Evolutionary conservation across 2,888 invertebrate species (phyloP).

Genomic region (Drosophila melanosoma): DNA sequence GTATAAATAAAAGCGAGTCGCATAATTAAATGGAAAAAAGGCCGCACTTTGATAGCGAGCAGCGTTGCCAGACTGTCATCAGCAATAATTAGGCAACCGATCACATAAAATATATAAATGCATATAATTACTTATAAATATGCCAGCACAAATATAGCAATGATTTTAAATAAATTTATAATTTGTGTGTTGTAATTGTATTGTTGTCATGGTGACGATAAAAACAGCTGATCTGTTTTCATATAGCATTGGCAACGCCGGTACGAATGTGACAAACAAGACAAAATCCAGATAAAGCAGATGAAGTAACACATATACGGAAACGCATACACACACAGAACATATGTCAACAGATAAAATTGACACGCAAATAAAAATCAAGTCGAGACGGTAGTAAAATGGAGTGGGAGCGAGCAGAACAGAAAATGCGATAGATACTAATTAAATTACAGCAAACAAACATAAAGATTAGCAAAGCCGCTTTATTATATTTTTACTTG

Average conservation of each 20-base stretch:
- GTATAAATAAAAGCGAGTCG: slow-evolving; percentile 71
- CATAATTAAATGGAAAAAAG: slow-evolving; percentile 54
- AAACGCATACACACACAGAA: slow-evolving; percentile 24
- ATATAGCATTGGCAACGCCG: slow-evolving; percentile 45
- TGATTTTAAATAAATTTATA: slow-evolving; percentile 2
- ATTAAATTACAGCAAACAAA: slow-evolving; percentile 60
- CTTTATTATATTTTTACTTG: slow-evolving; percentile 71
- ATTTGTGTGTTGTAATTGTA: neutral
- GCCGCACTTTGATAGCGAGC: slow-evolving; percentile 43
- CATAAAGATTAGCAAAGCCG: slow-evolving; percentile 51
- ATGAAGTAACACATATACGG: slow-evolving; percentile 45
- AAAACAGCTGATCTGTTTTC: slow-evolving; percentile 24
- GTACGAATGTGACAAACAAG: slow-evolving; percentile 61
- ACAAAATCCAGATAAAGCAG: slow-evolving; percentile 54
- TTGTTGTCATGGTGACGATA: slow-evolving; percentile 14
- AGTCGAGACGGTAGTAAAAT: slow-evolving; percentile 21
- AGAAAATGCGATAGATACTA: slow-evolving; percentile 48
- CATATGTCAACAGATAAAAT: slow-evolving; percentile 50
- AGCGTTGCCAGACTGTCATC: slow-evolving; percentile 62
- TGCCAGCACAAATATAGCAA: neutral
- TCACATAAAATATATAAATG: neutral
- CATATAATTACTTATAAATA: neutral
- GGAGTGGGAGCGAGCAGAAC: slow-evolving; percentile 19
- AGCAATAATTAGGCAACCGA: neutral
- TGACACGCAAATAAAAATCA: slow-evolving; percentile 38